Evolutionary conservation across 2,797 vertebrate genomes (phyloP), one percentile per base, ranked within the genome.

Genomic region (Alcedo quadribrachys): DNA sequence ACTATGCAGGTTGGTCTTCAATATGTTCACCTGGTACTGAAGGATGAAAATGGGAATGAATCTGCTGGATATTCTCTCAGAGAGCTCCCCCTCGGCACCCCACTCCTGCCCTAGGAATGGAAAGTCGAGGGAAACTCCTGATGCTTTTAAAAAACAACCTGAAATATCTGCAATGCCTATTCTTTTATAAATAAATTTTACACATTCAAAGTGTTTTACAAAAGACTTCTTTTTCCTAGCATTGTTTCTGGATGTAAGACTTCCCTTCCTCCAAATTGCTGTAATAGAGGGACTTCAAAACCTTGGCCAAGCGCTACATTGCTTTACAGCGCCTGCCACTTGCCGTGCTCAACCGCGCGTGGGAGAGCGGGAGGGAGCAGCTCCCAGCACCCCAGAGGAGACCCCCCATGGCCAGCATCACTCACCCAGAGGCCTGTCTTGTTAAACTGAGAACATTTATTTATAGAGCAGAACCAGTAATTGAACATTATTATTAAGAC

Each of bases 291-390:
- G 48, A 28, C 32, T 37, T 69, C 46, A 55, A 83, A 92, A 48
- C 2, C 0, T 70, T 37, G 81, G 81, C 86, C 89, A 92, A 87
- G 85, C 2, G 14, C 28, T 71, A 4, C 33, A 7, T 14, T 53
- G 71, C 51, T 92, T 89, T 16, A 48, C 30, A 33, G 40, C 45
- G 79, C 16, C 69, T 40, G 40, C 58, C 1, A 5, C 62, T 70
- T 13, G 3, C 55, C 1, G 12, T 20, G 57, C 84, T 78, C 83
- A 80, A 14, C 3, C 2, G 58, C 0, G 0, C 2, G 4, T 2
- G 1, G 4, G 62, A 40, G 42, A 73, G 30, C 0, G 0, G 20
- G 68, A 90, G 61, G 2, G 1, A 0, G 2, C 3, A 0, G 10
- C 42, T 80, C 77, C 1, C 0, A n/a, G 53, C 42, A 37, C 87